A percentile compares a stretch with the other conserved stretches of the same genome.
These are phyloP conservation scores for Agonopterix subpropinquella DNA, from an alignment of 2,888 invertebrate genomes.

Conservation along the genomic window DNA sequence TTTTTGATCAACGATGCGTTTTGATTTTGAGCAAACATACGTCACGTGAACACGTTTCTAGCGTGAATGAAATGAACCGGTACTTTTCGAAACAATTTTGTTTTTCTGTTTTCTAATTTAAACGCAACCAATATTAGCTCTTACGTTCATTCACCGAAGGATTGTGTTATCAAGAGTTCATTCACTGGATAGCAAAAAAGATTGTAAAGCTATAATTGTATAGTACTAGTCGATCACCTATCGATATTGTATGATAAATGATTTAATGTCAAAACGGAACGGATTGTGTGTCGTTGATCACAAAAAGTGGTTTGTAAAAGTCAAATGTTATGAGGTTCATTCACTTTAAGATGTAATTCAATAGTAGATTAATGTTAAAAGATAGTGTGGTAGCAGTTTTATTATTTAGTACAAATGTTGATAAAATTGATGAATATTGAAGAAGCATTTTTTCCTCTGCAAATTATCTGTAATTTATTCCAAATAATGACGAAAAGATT, in stretches of 20 bases:
- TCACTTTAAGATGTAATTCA: constrained; percentile 26
- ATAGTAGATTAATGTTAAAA: too few species aligned
- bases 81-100: constrained; percentile 26
- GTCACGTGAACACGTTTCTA: constrained; percentile 13
- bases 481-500: too few species aligned
- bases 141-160: not conserved
- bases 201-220: constrained; percentile 33
- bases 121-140: not conserved
- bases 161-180: not conserved
- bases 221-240: constrained; percentile 50
- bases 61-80: constrained; percentile 56
- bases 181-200: not conserved
- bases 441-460: too few species aligned
- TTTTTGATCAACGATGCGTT: not conserved
- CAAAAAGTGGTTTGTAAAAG: constrained; percentile 37
- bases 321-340: constrained; percentile 40
- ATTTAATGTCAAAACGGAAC: constrained; percentile 35
- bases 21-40: not conserved
- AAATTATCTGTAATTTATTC: too few species aligned
- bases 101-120: not conserved
- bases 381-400: too few species aligned
- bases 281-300: constrained; percentile 32
- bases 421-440: too few species aligned
- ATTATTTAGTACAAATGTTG: too few species aligned
- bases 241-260: constrained; percentile 60